A percentile compares a stretch with the other conserved stretches of the same genome.
Evolutionary conservation across 1,140 invertebrate genomes (phyloP).

Genomic region (Drosophila murphyi): DNA sequence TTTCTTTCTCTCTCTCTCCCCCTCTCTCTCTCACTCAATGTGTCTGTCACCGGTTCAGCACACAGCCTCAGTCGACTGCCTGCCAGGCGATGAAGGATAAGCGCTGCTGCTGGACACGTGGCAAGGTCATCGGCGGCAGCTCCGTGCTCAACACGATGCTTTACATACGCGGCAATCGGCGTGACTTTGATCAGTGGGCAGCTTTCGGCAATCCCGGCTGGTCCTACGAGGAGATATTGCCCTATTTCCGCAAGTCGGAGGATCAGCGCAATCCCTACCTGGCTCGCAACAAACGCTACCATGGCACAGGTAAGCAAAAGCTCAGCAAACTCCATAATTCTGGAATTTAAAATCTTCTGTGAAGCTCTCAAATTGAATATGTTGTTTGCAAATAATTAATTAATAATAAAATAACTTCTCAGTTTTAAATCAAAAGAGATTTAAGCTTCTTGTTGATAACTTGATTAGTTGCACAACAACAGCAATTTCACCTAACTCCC

Average conservation of each 20-base stretch:
- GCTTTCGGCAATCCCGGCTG: constrained; percentile 94
- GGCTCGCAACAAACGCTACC: constrained; percentile 89
- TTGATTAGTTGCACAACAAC: no score
- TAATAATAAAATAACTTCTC: no score
- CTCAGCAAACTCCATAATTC: not conserved
- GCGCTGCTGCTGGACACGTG: constrained; percentile 93
- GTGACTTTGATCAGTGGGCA: constrained; percentile 96
- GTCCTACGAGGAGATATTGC: constrained; percentile 94
- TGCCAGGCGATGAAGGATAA: constrained; percentile 93
- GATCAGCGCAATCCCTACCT: constrained; percentile 93
- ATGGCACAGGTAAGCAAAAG: constrained; percentile 86
- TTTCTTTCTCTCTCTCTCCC: not conserved
- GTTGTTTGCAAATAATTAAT: no score
- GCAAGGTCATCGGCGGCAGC: constrained; percentile 94
- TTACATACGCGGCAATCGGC: constrained; percentile 95
- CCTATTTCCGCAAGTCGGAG: constrained; percentile 95
- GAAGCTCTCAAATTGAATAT: not conserved
- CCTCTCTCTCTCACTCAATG: not conserved
- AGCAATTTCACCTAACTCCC: no score
- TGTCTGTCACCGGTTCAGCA: constrained; percentile 84
- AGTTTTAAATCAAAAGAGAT: no score
- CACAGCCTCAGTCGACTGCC: constrained; percentile 93
- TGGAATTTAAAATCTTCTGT: no score
- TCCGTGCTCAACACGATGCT: constrained; percentile 95
- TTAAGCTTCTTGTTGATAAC: no score